Percentiles rank a stretch among this genome's conserved stretches.
Conservation (phyloP, 2,797 vertebrate species). For the Lepilemur ruficaudatus region DNA sequence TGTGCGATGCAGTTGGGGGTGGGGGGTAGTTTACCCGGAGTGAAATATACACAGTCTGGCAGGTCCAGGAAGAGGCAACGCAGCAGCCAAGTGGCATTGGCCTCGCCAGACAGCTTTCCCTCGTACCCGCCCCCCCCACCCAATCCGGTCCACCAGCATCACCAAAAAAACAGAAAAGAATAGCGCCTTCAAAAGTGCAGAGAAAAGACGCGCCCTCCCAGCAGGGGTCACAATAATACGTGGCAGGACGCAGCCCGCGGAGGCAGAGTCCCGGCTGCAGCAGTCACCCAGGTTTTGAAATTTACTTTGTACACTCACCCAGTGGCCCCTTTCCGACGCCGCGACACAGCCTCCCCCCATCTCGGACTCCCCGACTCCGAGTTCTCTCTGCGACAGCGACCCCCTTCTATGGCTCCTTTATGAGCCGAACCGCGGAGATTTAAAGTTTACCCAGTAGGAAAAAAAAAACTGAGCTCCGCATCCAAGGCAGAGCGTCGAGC, state of each 20-base stretch:
- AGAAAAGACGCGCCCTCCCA: constrained; percentile 52
- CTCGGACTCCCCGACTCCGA: not conserved
- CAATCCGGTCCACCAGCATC: not conserved
- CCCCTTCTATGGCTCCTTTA: not conserved
- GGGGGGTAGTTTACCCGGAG: not conserved
- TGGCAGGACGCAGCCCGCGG: not conserved
- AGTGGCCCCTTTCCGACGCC: not conserved
- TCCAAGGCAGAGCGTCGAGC: not conserved
- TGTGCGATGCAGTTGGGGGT: constrained; percentile 54
- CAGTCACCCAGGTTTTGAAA: not conserved
- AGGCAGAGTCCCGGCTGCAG: not conserved
- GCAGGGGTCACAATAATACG: constrained; percentile 59
- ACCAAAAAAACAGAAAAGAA: not conserved
- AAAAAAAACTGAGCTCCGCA: not conserved
- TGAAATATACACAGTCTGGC: not conserved
- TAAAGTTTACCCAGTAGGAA: constrained; percentile 63
- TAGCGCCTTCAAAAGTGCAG: constrained; percentile 44
- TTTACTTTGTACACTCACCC: constrained; percentile 8
- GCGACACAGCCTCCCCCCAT: not conserved
- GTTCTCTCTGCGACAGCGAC: not conserved
- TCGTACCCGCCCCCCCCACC: not conserved
- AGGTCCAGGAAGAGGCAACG: not conserved
- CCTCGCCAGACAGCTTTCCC: not conserved
- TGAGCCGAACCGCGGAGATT: not conserved
- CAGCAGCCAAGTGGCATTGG: not conserved